phyloP scores from a whole-genome alignment of 2,888 invertebrate genomes.

The Syrphus vitripennis region DNA sequence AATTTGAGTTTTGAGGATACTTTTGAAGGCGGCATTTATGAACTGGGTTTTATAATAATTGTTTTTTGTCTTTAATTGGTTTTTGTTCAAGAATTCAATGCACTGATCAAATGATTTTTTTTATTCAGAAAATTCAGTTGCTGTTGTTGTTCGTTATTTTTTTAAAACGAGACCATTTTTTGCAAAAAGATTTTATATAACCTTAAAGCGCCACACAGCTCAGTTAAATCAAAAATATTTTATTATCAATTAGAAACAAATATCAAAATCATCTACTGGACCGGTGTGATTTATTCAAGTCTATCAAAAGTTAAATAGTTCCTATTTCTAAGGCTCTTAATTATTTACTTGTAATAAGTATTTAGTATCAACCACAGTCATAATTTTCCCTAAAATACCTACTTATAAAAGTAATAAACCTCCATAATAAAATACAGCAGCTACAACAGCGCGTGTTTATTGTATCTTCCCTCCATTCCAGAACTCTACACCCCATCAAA shows the following conservation, averaged over 20 bases:
- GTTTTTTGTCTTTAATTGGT: not conserved
- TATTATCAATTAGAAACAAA: not conserved
- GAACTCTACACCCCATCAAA: conserved; percentile 45
- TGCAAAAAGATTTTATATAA: no score
- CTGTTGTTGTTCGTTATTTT: no score
- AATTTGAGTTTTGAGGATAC: not conserved
- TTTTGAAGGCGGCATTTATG: not conserved
- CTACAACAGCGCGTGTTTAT: not conserved
- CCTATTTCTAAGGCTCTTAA: not conserved
- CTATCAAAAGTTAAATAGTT: not conserved
- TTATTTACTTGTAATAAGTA: not conserved
- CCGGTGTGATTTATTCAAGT: not conserved
- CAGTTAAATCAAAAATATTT: not conserved
- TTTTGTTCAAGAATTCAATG: no score
- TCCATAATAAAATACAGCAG: not conserved
- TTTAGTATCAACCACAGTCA: not conserved
- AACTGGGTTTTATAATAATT: not conserved
- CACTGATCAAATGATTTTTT: no score
- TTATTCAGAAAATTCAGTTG: no score
- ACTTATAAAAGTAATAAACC: conserved; percentile 4
- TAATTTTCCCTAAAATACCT: not conserved
- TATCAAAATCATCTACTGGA: no score
- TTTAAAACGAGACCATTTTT: no score
- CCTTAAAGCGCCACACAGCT: not conserved
- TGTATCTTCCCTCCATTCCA: not conserved